Evolutionary conservation across 2,888 invertebrate genomes (phyloP).

Genomic region (Sesia bembeciformis): DNA sequence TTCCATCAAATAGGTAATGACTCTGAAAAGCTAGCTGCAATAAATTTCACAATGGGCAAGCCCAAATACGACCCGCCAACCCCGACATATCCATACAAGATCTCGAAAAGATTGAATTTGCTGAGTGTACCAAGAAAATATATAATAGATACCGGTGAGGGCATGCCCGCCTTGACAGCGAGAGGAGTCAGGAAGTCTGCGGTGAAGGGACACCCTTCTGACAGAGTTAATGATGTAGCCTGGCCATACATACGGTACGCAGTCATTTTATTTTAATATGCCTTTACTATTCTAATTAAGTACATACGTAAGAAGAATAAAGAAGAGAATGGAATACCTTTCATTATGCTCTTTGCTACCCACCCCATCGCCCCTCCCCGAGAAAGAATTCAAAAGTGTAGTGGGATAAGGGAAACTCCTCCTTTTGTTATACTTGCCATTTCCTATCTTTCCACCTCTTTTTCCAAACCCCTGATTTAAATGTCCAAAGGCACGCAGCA

Average conservation of each 20-base stretch:
- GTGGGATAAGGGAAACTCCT: no score
- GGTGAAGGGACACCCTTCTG: constrained; percentile 23
- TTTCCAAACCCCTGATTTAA: no score
- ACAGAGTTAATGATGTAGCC: constrained; percentile 45
- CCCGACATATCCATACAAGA: constrained; percentile 38
- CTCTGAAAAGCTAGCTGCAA: constrained; percentile 28
- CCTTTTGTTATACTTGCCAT: no score
- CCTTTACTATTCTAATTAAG: no score
- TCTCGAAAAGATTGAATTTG: constrained; percentile 34
- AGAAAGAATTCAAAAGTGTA: no score
- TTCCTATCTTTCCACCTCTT: no score
- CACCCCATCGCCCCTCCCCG: no score
- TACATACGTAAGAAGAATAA: no score
- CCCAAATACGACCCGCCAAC: constrained; percentile 40
- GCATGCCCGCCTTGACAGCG: constrained; percentile 36
- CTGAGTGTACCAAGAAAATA: constrained; percentile 39
- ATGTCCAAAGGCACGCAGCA: no score
- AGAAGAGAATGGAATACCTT: no score
- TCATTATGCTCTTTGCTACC: no score
- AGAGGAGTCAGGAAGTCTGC: constrained; percentile 45
- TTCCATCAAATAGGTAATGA: constrained; percentile 15
- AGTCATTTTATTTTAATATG: no score
- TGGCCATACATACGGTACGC: constrained; percentile 54
- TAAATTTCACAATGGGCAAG: constrained; percentile 30
- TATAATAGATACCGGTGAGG: constrained; percentile 30